Conservation (phyloP, 1,140 invertebrate genomes). For the Ridgeia piscesae region DNA sequence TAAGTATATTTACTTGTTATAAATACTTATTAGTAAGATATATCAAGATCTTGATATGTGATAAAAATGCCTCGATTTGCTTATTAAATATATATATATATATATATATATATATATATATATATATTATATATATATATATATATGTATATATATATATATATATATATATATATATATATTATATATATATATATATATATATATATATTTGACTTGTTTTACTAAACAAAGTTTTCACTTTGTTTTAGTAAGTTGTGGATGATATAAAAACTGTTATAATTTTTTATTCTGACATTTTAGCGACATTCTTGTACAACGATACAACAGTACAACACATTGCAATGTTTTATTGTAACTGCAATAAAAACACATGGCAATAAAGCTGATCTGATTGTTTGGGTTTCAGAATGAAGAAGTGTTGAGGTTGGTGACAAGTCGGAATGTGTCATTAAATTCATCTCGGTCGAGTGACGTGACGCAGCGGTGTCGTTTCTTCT, state of each 20-base stretch:
- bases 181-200: background rate
- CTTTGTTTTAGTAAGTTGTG: background rate
- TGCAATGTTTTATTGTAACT: too few relatives aligned
- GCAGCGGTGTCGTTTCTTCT: background rate
- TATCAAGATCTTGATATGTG: background rate
- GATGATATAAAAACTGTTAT: background rate
- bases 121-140: background rate
- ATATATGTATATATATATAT: background rate
- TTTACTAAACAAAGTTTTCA: background rate
- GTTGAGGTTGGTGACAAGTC: conserved; percentile 70
- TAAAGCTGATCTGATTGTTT: too few relatives aligned
- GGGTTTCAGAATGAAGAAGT: conserved; percentile 72
- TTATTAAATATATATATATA: background rate
- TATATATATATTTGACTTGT: background rate
- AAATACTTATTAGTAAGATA: background rate
- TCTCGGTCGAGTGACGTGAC: conserved; percentile 31
- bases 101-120: background rate
- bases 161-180: background rate
- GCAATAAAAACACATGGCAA: too few relatives aligned
- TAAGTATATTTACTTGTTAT: background rate
- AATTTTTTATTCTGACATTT: background rate
- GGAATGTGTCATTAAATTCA: conserved; percentile 74
- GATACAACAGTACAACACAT: too few relatives aligned
- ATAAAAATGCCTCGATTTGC: background rate
- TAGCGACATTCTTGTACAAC: too few relatives aligned